A percentile compares a stretch with the other conserved stretches of the same genome.
phyloP scores from a whole-genome alignment of 2,113 vertebrate genomes.

The Pao palembangensis region DNA sequence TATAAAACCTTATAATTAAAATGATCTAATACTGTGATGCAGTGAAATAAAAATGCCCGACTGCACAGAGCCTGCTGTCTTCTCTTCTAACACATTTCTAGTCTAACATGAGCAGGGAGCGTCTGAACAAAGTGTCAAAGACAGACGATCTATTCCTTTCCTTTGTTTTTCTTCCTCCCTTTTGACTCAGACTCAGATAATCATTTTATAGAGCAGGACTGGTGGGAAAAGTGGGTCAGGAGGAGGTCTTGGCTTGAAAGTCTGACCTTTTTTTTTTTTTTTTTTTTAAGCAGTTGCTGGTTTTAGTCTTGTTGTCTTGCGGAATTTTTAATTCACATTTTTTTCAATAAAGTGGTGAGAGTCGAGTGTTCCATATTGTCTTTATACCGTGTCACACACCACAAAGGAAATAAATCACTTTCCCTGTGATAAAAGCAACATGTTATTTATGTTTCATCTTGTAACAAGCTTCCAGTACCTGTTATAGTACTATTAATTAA shows the following conservation, averaged over 20 bases:
- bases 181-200: conserved; percentile 31
- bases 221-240: conserved; percentile 54
- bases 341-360: background rate
- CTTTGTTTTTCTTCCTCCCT: conserved; percentile 23
- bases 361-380: too few relatives aligned
- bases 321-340: background rate
- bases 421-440: too few relatives aligned
- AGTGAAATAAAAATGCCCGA: too few relatives aligned
- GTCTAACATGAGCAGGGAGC: conserved; percentile 12
- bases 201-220: conserved; percentile 33
- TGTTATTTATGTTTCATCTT: too few relatives aligned
- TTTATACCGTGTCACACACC: too few relatives aligned
- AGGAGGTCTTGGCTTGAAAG: conserved; percentile 42
- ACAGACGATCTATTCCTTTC: background rate
- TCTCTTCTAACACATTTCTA: too few relatives aligned
- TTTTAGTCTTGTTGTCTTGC: background rate
- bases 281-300: background rate
- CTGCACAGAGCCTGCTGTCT: too few relatives aligned
- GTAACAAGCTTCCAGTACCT: too few relatives aligned
- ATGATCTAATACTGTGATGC: too few relatives aligned
- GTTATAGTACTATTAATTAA: too few relatives aligned
- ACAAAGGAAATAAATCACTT: too few relatives aligned
- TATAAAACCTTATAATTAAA: too few relatives aligned
- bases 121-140: background rate
- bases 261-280: background rate